These are phyloP conservation scores for Drosophila testacea DNA, from an alignment of 2,888 invertebrate genomes.

Conservation along the genomic window DNA sequence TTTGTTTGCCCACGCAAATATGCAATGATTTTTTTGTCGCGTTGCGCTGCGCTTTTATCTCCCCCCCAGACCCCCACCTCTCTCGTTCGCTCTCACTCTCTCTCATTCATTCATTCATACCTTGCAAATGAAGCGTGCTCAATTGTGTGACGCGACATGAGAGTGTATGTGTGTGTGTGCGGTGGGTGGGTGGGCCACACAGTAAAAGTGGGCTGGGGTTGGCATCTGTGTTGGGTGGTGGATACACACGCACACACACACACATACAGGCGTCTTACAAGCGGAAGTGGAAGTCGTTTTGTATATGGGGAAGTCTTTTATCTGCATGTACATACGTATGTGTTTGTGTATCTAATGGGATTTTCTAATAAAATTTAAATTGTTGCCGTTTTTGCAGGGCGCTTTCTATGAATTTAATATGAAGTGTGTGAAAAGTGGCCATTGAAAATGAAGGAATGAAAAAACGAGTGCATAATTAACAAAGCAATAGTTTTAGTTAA, in stretches of 20 bases:
- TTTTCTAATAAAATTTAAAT: slow-evolving; percentile 79
- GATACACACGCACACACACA: slow-evolving; percentile 48
- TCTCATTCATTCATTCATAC: slow-evolving; percentile 66
- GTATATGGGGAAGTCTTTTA: slow-evolving; percentile 12
- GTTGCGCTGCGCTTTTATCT: slow-evolving; percentile 27
- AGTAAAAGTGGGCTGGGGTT: slow-evolving; percentile 29
- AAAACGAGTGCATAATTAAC: slow-evolving; percentile 30
- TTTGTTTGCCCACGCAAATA: slow-evolving; percentile 78
- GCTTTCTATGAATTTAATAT: slow-evolving; percentile 58
- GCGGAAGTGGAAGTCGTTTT: slow-evolving; percentile 72
- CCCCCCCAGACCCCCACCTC: neutral
- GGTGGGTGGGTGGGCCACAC: slow-evolving; percentile 27
- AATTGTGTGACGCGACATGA: slow-evolving; percentile 45
- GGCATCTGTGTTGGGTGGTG: slow-evolving; percentile 52
- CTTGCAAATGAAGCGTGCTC: slow-evolving; percentile 71
- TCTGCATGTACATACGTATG: slow-evolving; percentile 20
- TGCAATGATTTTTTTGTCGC: slow-evolving; percentile 71
- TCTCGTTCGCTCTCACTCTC: neutral
- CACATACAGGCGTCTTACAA: slow-evolving; percentile 44
- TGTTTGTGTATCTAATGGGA: slow-evolving; percentile 77
- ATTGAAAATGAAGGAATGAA: slow-evolving; percentile 10
- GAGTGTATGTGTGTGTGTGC: slow-evolving; percentile 13
- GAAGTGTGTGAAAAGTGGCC: slow-evolving; percentile 42
- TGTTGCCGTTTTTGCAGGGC: slow-evolving; percentile 56
- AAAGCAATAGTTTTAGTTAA: slow-evolving; percentile 16